Evolutionary conservation across 2,888 invertebrate species (phyloP), one percentile per base, ranked within the genome.

Genomic region (Bellardia pandia): DNA sequence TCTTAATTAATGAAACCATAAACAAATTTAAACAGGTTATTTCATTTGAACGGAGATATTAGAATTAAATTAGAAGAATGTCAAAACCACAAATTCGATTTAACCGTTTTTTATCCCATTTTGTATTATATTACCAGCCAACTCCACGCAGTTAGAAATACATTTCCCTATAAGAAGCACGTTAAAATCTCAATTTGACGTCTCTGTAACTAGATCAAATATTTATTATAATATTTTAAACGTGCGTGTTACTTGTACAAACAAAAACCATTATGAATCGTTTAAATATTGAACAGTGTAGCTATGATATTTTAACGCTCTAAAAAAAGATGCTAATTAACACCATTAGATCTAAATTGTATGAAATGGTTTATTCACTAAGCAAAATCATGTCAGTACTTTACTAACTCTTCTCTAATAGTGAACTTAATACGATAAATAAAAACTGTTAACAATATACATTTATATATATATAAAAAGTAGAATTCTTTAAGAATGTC

Each of bases 241-340:
- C 66, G 66, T 66, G 66, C 66, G 66, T 66, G 66, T 66, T 66
- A 45, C 8, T 40, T 13, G 11, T 45, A 14, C 16, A 13, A 74
- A 56, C 33, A 30, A 58, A 53, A 58, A 53, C 13, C 14, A n/a
- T 45, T 45, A 42, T 45, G 11, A 14, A 30, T 4, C 42, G 30
- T 42, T 42, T 45, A n/a, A 37, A 53, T 71, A 53, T 71, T 30
- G 42, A 58, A 9, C 23, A 56, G 58, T 58, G 30, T 68, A 48
- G 33, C 60, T 9, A 23, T 14, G 14, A 5, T 51, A 6, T 56
- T 56, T 16, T 16, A 23, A 11, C 42, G 30, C 33, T 14, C 14
- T 7, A 13, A 45, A 77, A 16, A 58, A 58, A 69, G 48, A 58
- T 79, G 71, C 40, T 79, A 82, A 82, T 76, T 82, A 60, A 14